Evolutionary conservation across 2,113 vertebrate genomes (phyloP).

Genomic region (Caranx ignobilis): DNA sequence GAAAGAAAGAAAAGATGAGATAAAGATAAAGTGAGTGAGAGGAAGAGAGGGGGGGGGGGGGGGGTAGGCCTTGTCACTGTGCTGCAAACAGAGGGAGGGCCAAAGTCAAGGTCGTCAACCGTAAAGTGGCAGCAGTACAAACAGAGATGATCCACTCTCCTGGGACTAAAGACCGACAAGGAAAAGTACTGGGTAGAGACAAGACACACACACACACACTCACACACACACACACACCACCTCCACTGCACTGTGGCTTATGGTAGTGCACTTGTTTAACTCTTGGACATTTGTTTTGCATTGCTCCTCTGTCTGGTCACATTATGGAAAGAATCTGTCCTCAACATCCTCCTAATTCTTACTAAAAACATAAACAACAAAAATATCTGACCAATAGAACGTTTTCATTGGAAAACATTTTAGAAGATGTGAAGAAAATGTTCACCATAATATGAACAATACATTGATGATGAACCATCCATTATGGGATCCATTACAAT

Average conservation of each 20-base stretch:
- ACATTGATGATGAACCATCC: not conserved
- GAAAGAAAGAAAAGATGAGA: not conserved
- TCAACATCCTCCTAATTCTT: not conserved
- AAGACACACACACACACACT: slow-evolving; percentile 13
- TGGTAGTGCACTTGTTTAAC: slow-evolving; percentile 15
- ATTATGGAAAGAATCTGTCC: not conserved
- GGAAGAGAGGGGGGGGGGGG: not conserved
- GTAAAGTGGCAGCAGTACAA: slow-evolving; percentile 63
- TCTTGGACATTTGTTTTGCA: slow-evolving; percentile 8
- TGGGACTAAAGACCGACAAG: slow-evolving; percentile 54
- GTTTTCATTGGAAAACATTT: not conserved
- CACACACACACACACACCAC: not conserved
- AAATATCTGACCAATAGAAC: not conserved
- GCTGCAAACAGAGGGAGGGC: slow-evolving; percentile 45
- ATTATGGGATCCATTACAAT: not conserved
- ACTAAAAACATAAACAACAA: not conserved
- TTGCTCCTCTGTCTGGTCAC: not conserved
- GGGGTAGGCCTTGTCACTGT: slow-evolving; percentile 46
- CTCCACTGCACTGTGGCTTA: not conserved
- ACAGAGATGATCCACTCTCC: slow-evolving; percentile 61
- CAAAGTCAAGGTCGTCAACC: slow-evolving; percentile 66
- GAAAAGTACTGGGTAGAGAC: slow-evolving; percentile 20
- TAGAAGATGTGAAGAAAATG: not conserved
- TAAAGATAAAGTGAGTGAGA: not conserved
- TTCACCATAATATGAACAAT: not conserved